Evolutionary conservation across 2,888 invertebrate species (phyloP), one percentile per base, ranked within the genome.

Genomic region (Ceraclea dissimilis): DNA sequence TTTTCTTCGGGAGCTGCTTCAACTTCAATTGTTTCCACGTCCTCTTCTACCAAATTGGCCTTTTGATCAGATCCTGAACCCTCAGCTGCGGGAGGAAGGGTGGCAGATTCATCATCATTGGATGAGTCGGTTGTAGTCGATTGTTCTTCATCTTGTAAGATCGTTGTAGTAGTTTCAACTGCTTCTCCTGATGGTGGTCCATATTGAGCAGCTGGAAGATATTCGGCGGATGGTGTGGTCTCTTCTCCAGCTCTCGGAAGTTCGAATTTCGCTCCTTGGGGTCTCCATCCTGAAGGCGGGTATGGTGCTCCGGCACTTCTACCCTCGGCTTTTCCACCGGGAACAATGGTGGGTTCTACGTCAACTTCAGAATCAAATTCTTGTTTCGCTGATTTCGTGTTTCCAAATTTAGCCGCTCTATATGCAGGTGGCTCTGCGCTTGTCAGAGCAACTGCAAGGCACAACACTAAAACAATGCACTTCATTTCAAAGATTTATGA

Each of bases 281-380:
- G 77, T 39, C 71, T 74, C 75, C 75, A 76, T 19, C 76, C 76
- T 1, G 76, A 72, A 0, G 76, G 67, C 1, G 74, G 73, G 39
- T 60, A 60, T 19, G 60, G 60, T 17, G 51, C 60, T 11, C 31
- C 52, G 2, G 22, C 54, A 16, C 4, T 19, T 47, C 21, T 26
- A 21, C 16, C 18, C 13, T 43, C 46, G 1, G 39, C 34, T n/a
- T n/a, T n/a, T 21, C 39, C 51, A 26, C 43, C 11, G 1, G 50
- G 17, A 19, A 49, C 46, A 13, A 51, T 50, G 13, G 49, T 19
- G 6, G 60, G 52, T 33, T 54, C 54, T 8, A 57, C 54, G 47
- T 57, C 57, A 2, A 48, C 34, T 18, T 26, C 39, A 18, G 58
- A 33, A 22, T 39, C 1, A 5, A 31, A n/a, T 22, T 49, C 48